Conservation (phyloP, 2,797 vertebrate genomes). For the Pygocentrus nattereri region DNA sequence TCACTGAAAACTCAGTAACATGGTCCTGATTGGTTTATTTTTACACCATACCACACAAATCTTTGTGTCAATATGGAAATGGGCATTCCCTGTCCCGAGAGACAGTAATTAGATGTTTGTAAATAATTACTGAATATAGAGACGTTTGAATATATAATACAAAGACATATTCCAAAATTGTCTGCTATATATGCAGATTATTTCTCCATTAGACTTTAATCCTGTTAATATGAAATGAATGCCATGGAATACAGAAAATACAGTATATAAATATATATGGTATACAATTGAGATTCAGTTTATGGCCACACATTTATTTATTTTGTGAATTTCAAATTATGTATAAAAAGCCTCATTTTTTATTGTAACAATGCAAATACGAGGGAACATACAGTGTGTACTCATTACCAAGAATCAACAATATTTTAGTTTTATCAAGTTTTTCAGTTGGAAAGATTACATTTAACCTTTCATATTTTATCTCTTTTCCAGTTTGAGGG, state of each 20-base stretch:
- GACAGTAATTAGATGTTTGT: constrained; percentile 73
- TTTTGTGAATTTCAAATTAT: constrained; percentile 86
- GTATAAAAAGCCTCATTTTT: constrained; percentile 77
- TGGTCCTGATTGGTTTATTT: constrained; percentile 48
- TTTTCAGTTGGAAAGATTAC: constrained; percentile 74
- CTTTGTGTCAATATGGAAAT: constrained; percentile 76
- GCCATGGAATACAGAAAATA: constrained; percentile 67
- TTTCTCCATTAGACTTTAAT: constrained; percentile 64
- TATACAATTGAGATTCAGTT: constrained; percentile 76
- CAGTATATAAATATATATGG: constrained; percentile 63
- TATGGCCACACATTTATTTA: constrained; percentile 85
- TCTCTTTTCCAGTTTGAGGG: constrained; percentile 66
- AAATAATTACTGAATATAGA: constrained; percentile 68
- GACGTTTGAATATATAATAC: constrained; percentile 55
- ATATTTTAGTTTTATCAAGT: constrained; percentile 54
- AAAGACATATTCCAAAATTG: constrained; percentile 64
- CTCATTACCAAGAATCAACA: constrained; percentile 56
- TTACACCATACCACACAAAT: constrained; percentile 65
- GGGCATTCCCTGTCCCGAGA: constrained; percentile 76
- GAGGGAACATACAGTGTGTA: constrained; percentile 76
- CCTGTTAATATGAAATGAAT: constrained; percentile 76
- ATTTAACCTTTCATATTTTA: constrained; percentile 71
- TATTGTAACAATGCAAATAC: constrained; percentile 75
- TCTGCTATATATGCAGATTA: constrained; percentile 61
- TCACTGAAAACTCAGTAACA: constrained; percentile 41